A percentile compares a stretch with the other conserved stretches of the same genome.
phyloP scores from a whole-genome alignment of 2,888 invertebrate genomes.

The Melanchra persicariae region DNA sequence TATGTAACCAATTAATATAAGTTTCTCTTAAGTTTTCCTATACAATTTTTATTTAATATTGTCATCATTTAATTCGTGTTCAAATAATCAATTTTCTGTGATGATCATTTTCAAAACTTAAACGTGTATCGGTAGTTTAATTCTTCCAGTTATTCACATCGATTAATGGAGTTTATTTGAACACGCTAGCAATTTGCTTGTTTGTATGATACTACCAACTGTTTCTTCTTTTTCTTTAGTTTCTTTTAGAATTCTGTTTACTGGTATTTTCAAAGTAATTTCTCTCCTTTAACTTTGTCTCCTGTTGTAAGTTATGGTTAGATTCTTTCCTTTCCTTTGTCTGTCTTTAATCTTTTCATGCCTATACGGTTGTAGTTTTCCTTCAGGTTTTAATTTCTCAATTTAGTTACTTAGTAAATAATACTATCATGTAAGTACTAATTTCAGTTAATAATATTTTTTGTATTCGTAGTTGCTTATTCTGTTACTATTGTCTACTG shows the following conservation, averaged over 20 bases:
- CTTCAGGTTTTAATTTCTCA: conserved; percentile 9
- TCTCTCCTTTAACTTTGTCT: not conserved
- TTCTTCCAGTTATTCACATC: too few species aligned
- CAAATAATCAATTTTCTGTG: not conserved
- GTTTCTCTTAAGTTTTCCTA: not conserved
- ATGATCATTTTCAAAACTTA: not conserved
- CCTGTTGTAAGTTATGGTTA: conserved; percentile 1
- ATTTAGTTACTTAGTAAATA: conserved; percentile 3
- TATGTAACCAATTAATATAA: conserved; percentile 15
- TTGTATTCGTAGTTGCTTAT: not conserved
- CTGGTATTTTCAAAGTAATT: not conserved
- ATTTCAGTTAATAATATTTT: conserved; percentile 3
- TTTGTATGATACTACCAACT: not conserved
- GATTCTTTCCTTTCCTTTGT: conserved; percentile 7
- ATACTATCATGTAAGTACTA: conserved; percentile 1
- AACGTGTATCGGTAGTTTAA: not conserved
- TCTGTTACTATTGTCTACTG: not conserved
- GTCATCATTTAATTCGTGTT: conserved; percentile 11
- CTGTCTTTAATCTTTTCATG: not conserved
- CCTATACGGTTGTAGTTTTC: conserved; percentile 7
- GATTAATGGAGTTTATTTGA: conserved; percentile 8
- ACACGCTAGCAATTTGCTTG: not conserved
- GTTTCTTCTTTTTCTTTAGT: not conserved
- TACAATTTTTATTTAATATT: not conserved
- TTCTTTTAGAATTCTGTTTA: not conserved